Evolutionary conservation across 1,140 invertebrate species (phyloP), one percentile per base, ranked within the genome.

Genomic region (Rhysida immarginata): DNA sequence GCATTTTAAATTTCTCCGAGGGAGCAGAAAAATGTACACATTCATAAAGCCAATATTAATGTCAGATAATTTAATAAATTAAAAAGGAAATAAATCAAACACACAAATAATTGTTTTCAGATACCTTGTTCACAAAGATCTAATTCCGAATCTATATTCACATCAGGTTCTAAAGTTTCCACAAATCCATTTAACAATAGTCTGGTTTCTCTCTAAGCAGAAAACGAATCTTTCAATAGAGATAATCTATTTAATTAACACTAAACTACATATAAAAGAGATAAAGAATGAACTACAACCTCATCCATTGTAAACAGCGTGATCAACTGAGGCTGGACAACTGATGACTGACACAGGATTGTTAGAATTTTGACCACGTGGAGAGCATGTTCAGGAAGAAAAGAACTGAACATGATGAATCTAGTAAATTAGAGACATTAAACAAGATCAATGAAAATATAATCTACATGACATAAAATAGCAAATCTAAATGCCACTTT

Each of bases 131-230:
- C 29, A 35, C 29, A 8, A 35, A 35, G 5, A 20, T 46, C 20
- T 23, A 11, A 62, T 66, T 24, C 58, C 67, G 2, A 66, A 63
- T 13, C 69, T 18, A 66, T 61, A 58, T 67, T 64, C 43, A 75
- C 75, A 53, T 88, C 84, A 53, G 75, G 73, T 63, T 94, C 89
- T 41, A 95, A 66, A 65, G 85, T 87, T 64, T 92, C 86, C 24
- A 94, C 87, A 73, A 94, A 93, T 0, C 84, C 85, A 64, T 88
- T 84, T 27, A 86, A 75, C 53, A 87, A 56, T 3, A 65, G 59
- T 26, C 62, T 53, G 51, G 61, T 65, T 8, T 63, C 57, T 20
- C 53, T 56, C 68, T 70, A 51, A 8, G 59, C n/a, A n/a, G n/a
- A n/a, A n/a, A n/a, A n/a, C n/a, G n/a, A n/a, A n/a, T n/a, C n/a